These are phyloP conservation scores for Tetraodon nigroviridis DNA, from an alignment of 2,113 vertebrate species.

Conservation along the genomic window DNA sequence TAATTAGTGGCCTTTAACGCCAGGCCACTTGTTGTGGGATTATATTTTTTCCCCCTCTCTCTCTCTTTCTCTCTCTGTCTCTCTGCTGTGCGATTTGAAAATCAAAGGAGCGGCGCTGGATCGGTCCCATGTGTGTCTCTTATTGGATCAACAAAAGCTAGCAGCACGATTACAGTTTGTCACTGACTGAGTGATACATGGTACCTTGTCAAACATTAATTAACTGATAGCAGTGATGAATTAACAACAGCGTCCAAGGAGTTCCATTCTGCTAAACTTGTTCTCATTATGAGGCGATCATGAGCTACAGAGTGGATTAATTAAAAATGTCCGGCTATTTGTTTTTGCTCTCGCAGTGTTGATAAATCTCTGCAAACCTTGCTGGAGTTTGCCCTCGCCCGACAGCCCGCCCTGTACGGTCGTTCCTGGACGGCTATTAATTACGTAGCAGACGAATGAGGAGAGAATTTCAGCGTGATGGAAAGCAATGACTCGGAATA, in stretches of 20 bases:
- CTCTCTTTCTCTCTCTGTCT: background rate
- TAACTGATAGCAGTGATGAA: conserved; percentile 65
- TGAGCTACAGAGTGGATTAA: conserved; percentile 41
- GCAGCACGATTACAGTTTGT: conserved; percentile 64
- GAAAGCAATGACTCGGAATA: conserved; percentile 58
- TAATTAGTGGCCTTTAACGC: conserved; percentile 67
- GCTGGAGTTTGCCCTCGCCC: conserved; percentile 35
- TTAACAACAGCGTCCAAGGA: conserved; percentile 33
- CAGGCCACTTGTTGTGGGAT: conserved; percentile 66
- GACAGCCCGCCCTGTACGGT: conserved; percentile 43
- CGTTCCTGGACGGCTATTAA: conserved; percentile 42
- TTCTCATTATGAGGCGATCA: conserved; percentile 41
- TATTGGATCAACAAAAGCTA: conserved; percentile 66
- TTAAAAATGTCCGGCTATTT: conserved; percentile 47
- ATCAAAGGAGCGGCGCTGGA: conserved; percentile 58
- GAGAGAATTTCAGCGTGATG: conserved; percentile 27
- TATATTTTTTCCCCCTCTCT: conserved; percentile 43
- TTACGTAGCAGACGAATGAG: conserved; percentile 46
- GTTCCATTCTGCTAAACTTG: conserved; percentile 30
- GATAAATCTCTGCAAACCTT: conserved; percentile 46
- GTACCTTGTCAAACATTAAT: conserved; percentile 72
- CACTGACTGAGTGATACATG: conserved; percentile 63
- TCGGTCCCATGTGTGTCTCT: conserved; percentile 58
- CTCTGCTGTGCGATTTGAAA: conserved; percentile 48
- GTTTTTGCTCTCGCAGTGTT: conserved; percentile 34